Conservation (phyloP, 2,113 vertebrate species). For the Microcebus jonahi region DNA sequence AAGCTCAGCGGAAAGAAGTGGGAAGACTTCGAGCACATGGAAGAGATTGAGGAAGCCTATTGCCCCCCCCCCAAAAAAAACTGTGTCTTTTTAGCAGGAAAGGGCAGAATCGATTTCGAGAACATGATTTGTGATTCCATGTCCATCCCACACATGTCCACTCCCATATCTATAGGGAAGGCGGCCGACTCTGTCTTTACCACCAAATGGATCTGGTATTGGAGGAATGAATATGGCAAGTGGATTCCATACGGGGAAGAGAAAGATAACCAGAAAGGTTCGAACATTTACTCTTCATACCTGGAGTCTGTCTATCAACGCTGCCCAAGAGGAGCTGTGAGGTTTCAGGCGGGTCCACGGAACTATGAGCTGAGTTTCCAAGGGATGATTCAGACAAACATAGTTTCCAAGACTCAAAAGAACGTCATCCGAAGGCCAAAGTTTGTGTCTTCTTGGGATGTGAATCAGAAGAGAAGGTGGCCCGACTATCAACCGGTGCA, state of each 20-base stretch:
- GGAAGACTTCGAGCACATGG: conserved; percentile 87
- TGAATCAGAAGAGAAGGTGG: too few species aligned
- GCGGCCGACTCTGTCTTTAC: conserved; percentile 80
- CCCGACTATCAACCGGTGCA: not conserved
- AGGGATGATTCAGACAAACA: too few species aligned
- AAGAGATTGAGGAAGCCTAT: conserved; percentile 90
- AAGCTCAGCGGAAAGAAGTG: conserved; percentile 81
- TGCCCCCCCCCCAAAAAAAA: conserved; percentile 89
- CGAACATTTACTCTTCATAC: too few species aligned
- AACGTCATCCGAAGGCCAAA: too few species aligned
- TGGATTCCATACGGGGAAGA: conserved; percentile 87
- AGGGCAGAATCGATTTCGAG: conserved; percentile 81
- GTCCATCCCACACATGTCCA: conserved; percentile 87
- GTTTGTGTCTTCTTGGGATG: too few species aligned
- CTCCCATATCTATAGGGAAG: conserved; percentile 83
- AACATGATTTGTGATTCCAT: conserved; percentile 81
- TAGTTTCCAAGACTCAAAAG: too few species aligned
- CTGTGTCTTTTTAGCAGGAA: not conserved
- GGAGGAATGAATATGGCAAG: conserved; percentile 79
- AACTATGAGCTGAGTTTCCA: too few species aligned
- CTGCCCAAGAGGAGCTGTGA: too few species aligned
- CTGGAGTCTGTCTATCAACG: too few species aligned
- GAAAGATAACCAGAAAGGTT: not conserved
- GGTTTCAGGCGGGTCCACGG: too few species aligned
- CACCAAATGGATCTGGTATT: conserved; percentile 92